phyloP scores from a whole-genome alignment of 1,140 invertebrate genomes.

The Brachionus angularis region DNA sequence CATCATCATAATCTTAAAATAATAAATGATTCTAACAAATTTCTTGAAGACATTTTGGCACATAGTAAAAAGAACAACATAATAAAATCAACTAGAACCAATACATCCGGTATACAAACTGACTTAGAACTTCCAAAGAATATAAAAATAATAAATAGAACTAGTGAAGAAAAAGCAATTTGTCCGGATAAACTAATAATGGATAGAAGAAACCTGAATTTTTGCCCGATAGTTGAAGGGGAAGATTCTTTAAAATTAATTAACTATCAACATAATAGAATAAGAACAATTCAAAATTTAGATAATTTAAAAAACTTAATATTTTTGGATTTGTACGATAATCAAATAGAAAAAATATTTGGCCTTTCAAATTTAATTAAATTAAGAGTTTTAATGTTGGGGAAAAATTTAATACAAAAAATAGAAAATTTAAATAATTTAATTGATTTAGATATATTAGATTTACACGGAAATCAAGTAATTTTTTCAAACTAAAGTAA shows the following conservation, averaged over 20 bases:
- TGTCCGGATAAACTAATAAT: constrained; percentile 34
- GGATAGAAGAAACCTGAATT: constrained; percentile 52
- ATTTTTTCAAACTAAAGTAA: constrained; percentile 42
- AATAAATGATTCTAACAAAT: constrained; percentile 38
- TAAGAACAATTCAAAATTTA: constrained; percentile 69
- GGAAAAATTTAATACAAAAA: constrained; percentile 76
- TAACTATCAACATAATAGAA: constrained; percentile 82
- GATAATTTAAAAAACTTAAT: constrained; percentile 69
- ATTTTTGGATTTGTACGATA: constrained; percentile 86
- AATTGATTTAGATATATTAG: constrained; percentile 75
- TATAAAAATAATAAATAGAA: constrained; percentile 12
- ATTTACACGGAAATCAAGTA: constrained; percentile 84
- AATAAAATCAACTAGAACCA: constrained; percentile 21
- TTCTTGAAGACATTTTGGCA: constrained; percentile 28
- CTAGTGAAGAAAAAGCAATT: constrained; percentile 3
- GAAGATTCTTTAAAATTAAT: constrained; percentile 73
- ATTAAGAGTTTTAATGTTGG: constrained; percentile 76
- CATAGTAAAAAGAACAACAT: neutral
- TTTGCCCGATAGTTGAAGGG: constrained; percentile 69
- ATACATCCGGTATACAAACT: neutral
- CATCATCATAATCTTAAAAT: constrained; percentile 35
- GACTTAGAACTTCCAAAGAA: no score
- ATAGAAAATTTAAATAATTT: constrained; percentile 71
- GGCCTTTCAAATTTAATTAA: constrained; percentile 70
- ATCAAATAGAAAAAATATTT: constrained; percentile 78